These are phyloP conservation scores for Mycalesis mineus DNA, from an alignment of 2,888 invertebrate genomes.

Conservation along the genomic window DNA sequence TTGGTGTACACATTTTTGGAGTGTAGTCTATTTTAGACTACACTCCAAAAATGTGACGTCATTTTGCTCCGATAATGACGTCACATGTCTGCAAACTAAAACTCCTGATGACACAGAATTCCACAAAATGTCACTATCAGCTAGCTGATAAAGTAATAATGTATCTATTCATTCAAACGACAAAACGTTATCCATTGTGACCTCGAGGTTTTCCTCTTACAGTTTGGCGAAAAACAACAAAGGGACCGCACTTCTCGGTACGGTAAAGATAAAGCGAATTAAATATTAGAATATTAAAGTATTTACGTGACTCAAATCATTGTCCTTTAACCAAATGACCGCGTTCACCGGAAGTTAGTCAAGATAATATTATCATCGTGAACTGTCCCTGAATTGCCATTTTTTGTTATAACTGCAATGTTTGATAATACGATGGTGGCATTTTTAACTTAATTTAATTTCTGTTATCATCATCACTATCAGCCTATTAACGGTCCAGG, in stretches of 20 bases:
- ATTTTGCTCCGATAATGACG: background rate
- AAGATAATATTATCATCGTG: constrained; percentile 51
- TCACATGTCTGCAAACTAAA: background rate
- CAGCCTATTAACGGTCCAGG: too few species aligned
- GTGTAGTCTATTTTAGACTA: too few species aligned
- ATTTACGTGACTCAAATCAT: constrained; percentile 26
- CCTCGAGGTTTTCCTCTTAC: constrained; percentile 18
- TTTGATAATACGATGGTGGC: constrained; percentile 12
- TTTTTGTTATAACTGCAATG: constrained; percentile 33
- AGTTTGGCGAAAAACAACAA: constrained; percentile 23
- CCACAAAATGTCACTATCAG: background rate
- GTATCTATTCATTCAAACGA: background rate
- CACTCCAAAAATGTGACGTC: too few species aligned
- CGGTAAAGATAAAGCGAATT: constrained; percentile 14
- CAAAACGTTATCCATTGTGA: constrained; percentile 2
- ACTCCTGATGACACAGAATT: background rate
- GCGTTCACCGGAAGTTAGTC: constrained; percentile 50
- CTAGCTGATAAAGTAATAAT: background rate
- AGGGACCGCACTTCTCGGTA: constrained; percentile 25
- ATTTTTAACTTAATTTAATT: too few species aligned
- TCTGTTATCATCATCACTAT: too few species aligned
- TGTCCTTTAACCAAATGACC: constrained; percentile 38
- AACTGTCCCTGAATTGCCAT: constrained; percentile 45
- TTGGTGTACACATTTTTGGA: too few species aligned
- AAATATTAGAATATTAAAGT: constrained; percentile 9